phyloP scores from a whole-genome alignment of 2,113 vertebrate species.

The Stomatorhinus ivindoensis region DNA sequence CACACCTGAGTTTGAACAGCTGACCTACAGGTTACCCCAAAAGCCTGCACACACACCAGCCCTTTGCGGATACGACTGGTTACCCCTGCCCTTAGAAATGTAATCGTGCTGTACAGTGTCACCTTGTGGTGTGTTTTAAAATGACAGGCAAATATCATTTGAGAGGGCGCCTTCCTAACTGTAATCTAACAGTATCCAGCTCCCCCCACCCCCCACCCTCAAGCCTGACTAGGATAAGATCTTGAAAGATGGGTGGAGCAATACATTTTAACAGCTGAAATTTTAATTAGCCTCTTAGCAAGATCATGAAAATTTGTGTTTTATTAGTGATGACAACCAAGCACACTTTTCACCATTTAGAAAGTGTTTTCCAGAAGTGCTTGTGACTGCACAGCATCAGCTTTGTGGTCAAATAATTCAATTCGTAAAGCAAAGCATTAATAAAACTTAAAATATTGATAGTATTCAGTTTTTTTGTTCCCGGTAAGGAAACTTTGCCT shows the following conservation, averaged over 20 bases:
- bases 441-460: not conserved
- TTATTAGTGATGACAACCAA: not conserved
- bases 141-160: not conserved
- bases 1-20: too few species aligned
- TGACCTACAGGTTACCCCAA: too few species aligned
- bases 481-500: not conserved
- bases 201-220: not conserved
- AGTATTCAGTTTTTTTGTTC: not conserved
- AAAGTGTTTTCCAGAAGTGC: not conserved
- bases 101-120: not conserved
- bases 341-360: not conserved
- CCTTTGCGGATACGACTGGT: too few species aligned
- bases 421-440: not conserved
- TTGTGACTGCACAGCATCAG: not conserved
- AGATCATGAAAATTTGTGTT: not conserved
- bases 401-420: not conserved
- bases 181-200: not conserved
- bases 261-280: not conserved
- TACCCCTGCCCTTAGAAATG: too few species aligned
- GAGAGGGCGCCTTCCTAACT: not conserved
- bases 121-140: slow-evolving; percentile 13
- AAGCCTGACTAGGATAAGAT: not conserved
- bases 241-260: not conserved
- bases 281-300: not conserved
- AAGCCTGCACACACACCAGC: too few species aligned